Percentiles rank a stretch among this genome's conserved stretches.
Evolutionary conservation across 1,140 invertebrate genomes (phyloP).

Genomic region (Hyposmocoma kahamanoa): DNA sequence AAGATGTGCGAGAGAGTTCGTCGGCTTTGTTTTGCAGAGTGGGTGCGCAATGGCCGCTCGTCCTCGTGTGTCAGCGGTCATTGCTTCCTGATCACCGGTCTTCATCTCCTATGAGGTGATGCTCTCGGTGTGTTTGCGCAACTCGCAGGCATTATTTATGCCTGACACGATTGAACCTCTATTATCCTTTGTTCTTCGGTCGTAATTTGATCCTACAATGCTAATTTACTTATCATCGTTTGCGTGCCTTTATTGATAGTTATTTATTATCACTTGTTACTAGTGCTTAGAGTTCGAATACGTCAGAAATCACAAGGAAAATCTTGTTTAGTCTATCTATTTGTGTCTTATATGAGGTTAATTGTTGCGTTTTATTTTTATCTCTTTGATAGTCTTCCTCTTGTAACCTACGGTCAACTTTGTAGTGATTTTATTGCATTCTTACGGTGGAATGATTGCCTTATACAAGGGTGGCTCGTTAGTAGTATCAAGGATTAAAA

Average conservation of each 20-base stretch:
- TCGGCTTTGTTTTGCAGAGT: conserved; percentile 18
- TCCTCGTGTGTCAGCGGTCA: conserved; percentile 35
- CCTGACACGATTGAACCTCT: conserved; percentile 19
- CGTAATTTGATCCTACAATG: conserved; percentile 27
- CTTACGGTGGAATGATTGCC: too few species aligned
- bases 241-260: conserved; percentile 12
- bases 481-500: too few species aligned
- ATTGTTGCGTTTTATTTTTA: neutral
- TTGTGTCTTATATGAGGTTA: neutral
- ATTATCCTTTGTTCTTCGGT: conserved; percentile 37
- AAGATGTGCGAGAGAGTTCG: conserved; percentile 15
- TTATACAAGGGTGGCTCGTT: too few species aligned
- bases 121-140: conserved; percentile 32
- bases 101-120: conserved; percentile 23
- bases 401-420: too few species aligned
- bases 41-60: conserved; percentile 4
- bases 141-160: conserved; percentile 48
- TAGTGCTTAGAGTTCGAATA: neutral
- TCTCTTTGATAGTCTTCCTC: too few species aligned
- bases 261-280: neutral
- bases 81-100: conserved; percentile 43
- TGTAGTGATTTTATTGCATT: too few species aligned
- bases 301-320: neutral
- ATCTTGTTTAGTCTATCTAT: neutral
- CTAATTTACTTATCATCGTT: conserved; percentile 20